phyloP scores from a whole-genome alignment of 2,797 vertebrate species.

The Microcaecilia unicolor region DNA sequence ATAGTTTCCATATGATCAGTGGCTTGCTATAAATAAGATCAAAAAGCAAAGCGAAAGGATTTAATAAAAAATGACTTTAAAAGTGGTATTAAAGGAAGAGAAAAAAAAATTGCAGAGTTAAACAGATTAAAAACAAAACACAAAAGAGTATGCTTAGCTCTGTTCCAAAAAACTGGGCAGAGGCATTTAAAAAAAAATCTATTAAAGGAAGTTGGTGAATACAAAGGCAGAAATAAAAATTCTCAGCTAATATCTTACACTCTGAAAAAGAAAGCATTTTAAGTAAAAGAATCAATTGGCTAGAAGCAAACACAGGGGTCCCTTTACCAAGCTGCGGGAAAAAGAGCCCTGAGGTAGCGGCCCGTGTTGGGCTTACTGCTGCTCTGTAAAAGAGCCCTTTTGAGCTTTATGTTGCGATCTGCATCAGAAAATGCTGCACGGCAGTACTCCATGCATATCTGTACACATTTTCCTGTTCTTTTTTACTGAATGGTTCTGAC shows the following conservation, averaged over 20 bases:
- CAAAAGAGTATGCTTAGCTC: slow-evolving; percentile 6
- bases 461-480: slow-evolving; percentile 5
- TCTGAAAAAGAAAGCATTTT: not conserved
- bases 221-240: slow-evolving; percentile 1
- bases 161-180: slow-evolving; percentile 8
- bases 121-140: slow-evolving; percentile 12
- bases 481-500: slow-evolving; percentile 16
- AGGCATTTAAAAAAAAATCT: slow-evolving; percentile 14
- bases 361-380: too few species aligned
- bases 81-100: slow-evolving; percentile 48
- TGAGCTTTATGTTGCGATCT: not conserved
- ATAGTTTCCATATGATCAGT: slow-evolving; percentile 58
- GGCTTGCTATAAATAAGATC: slow-evolving; percentile 67
- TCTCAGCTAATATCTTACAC: too few species aligned
- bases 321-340: too few species aligned
- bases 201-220: not conserved
- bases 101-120: slow-evolving; percentile 35
- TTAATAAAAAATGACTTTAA: slow-evolving; percentile 49
- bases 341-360: too few species aligned
- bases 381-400: too few species aligned
- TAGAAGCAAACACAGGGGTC: not conserved
- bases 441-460: not conserved
- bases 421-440: not conserved
- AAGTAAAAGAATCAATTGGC: not conserved
- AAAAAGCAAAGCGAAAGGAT: slow-evolving; percentile 57